A percentile compares a stretch with the other conserved stretches of the same genome.
Conservation (phyloP, 2,113 vertebrate genomes). For the Heterotis niloticus region DNA sequence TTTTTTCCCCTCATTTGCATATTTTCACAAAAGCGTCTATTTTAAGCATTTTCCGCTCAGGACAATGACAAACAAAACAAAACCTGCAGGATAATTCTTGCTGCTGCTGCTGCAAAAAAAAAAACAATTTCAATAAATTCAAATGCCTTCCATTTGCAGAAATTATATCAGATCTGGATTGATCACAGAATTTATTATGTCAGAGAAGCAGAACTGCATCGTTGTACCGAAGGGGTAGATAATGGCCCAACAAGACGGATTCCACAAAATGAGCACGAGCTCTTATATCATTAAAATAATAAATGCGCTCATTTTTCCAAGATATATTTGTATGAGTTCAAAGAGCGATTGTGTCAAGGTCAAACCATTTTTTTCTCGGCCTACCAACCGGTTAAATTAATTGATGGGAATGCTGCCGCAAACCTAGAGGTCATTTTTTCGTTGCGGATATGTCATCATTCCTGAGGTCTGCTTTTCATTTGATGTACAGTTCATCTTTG, state of each 20-base stretch:
- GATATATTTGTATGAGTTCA: constrained; percentile 10
- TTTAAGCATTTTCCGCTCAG: not conserved
- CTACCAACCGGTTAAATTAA: not conserved
- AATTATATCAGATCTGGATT: not conserved
- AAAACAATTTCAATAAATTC: not conserved
- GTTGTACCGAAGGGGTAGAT: not conserved
- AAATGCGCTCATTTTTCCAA: not conserved
- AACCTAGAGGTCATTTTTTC: no score
- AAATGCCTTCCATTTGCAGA: not conserved
- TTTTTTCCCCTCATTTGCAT: not conserved
- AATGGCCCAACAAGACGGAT: not conserved
- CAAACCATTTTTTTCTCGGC: not conserved
- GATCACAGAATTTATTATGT: not conserved
- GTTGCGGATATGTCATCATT: no score
- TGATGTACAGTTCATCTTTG: no score
- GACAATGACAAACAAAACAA: constrained; percentile 4
- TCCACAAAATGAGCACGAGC: not conserved
- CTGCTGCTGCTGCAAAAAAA: not conserved
- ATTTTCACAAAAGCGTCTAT: not conserved
- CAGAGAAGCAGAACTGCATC: not conserved
- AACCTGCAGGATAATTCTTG: not conserved
- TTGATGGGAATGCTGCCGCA: not conserved
- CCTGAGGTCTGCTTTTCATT: no score
- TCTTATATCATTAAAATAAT: constrained; percentile 22
- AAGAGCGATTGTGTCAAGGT: not conserved